Conservation (phyloP, 92 coral and sea anemone genomes). For the Porites rus region DNA sequence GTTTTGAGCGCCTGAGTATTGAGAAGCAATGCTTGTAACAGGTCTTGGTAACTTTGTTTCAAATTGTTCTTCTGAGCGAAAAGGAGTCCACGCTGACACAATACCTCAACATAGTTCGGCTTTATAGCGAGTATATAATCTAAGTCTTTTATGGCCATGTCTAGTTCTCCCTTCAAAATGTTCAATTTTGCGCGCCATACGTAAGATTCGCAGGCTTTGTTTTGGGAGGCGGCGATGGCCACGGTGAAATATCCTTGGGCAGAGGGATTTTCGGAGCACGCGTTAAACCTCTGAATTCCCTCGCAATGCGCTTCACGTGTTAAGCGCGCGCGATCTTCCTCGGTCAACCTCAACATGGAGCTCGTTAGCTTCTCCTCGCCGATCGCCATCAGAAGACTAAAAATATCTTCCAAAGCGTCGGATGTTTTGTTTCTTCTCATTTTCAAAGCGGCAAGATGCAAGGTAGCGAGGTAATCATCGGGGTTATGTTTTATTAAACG, state of each 20-base stretch:
- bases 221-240: slow-evolving; percentile 73
- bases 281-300: slow-evolving; percentile 59
- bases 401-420: slow-evolving; percentile 79
- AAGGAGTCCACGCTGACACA: slow-evolving; percentile 65
- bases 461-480: slow-evolving; percentile 67
- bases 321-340: slow-evolving; percentile 67
- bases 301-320: slow-evolving; percentile 79
- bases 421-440: slow-evolving; percentile 74
- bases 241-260: slow-evolving; percentile 65
- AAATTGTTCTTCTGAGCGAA: slow-evolving; percentile 32
- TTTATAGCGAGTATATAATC: slow-evolving; percentile 50
- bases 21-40: slow-evolving; percentile 69
- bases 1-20: slow-evolving; percentile 63
- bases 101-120: slow-evolving; percentile 62
- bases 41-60: slow-evolving; percentile 70
- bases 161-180: slow-evolving; percentile 35
- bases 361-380: slow-evolving; percentile 80
- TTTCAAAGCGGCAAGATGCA: slow-evolving; percentile 87
- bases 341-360: slow-evolving; percentile 61
- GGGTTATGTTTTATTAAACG: slow-evolving; percentile 81
- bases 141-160: slow-evolving; percentile 68
- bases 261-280: slow-evolving; percentile 38
- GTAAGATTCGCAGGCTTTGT: slow-evolving; percentile 62
- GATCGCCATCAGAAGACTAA: slow-evolving; percentile 66
- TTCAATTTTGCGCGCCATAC: slow-evolving; percentile 68